phyloP scores from a whole-genome alignment of 1,140 invertebrate species.

The Ooceraea biroi region DNA sequence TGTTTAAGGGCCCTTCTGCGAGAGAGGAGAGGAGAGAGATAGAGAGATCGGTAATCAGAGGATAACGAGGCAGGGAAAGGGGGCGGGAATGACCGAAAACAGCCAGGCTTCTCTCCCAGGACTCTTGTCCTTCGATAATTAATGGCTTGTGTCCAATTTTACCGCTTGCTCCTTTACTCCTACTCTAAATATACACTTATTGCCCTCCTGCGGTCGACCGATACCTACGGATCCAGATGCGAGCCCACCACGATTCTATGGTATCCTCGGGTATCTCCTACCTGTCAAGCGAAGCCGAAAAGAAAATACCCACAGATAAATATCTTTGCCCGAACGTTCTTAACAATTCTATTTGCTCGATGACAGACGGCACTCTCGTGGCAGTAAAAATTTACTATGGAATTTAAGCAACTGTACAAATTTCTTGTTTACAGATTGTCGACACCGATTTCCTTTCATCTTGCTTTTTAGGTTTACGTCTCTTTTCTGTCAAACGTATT shows the following conservation, averaged over 20 bases:
- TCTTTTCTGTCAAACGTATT: not conserved
- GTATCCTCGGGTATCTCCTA: constrained; percentile 31
- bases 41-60: constrained; percentile 51
- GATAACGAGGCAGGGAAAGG: constrained; percentile 66
- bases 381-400: not conserved
- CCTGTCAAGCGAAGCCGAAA: constrained; percentile 45
- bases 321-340: constrained; percentile 32
- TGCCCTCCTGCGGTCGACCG: not conserved
- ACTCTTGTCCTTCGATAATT: constrained; percentile 72
- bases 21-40: constrained; percentile 12
- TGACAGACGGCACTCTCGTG: not conserved
- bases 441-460: not conserved
- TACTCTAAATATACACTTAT: constrained; percentile 66
- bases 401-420: not conserved
- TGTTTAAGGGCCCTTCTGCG: constrained; percentile 42
- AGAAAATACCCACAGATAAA: constrained; percentile 30
- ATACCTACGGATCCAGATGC: constrained; percentile 34
- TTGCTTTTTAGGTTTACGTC: not conserved
- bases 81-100: constrained; percentile 50
- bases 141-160: constrained; percentile 78
- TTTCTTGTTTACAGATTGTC: not conserved
- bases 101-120: constrained; percentile 59
- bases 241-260: constrained; percentile 17
- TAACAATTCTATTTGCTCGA: not conserved
- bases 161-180: constrained; percentile 65